Evolutionary conservation across 2,797 vertebrate species (phyloP).

Genomic region (Potorous gilbertii): DNA sequence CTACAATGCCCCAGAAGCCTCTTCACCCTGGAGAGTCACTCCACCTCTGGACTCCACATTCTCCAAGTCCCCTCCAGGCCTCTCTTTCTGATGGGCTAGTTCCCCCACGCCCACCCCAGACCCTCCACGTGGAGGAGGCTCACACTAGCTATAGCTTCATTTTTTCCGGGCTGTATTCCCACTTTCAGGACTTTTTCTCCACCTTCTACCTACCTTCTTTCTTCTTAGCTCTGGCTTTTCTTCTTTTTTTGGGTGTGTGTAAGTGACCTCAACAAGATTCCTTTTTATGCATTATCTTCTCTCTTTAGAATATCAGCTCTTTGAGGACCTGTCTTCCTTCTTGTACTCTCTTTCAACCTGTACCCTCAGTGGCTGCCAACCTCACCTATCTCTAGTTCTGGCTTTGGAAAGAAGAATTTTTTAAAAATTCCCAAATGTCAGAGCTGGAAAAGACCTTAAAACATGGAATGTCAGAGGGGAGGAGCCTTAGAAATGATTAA

Average conservation of each 20-base stretch:
- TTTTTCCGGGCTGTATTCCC: neutral
- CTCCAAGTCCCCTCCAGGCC: neutral
- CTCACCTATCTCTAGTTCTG: neutral
- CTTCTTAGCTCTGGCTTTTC: neutral
- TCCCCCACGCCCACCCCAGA: too few species aligned
- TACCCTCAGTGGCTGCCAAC: neutral
- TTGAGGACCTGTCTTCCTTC: neutral
- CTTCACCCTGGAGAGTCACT: neutral
- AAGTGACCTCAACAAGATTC: neutral
- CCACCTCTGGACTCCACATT: neutral
- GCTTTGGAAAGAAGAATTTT: neutral
- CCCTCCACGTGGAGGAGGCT: neutral
- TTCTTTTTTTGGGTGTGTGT: neutral
- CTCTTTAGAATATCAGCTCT: neutral
- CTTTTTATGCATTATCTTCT: neutral
- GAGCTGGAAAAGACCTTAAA: neutral
- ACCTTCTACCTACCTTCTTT: neutral
- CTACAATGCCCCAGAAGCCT: neutral
- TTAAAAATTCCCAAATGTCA: neutral
- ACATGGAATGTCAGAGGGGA: neutral
- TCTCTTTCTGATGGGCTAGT: neutral
- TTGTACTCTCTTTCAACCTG: neutral
- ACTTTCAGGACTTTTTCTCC: neutral
- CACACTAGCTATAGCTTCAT: neutral
- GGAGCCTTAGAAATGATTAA: neutral